phyloP scores from a whole-genome alignment of 2,113 vertebrate genomes.

The Mohoua ochrocephala region DNA sequence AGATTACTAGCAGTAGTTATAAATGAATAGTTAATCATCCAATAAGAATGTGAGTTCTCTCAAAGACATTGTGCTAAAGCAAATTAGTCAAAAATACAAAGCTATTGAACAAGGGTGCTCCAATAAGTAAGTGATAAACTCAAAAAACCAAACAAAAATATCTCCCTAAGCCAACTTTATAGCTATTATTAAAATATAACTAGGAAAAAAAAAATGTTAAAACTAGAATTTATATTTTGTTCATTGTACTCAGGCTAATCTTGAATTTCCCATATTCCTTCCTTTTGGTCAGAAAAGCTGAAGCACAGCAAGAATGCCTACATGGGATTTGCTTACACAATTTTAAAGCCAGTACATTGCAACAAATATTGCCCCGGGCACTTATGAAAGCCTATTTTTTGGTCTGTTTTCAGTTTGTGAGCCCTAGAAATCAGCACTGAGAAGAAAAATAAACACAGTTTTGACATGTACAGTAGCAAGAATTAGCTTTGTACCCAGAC shows the following conservation, averaged over 20 bases:
- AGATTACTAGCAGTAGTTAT: slow-evolving; percentile 45
- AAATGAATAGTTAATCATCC: slow-evolving; percentile 44
- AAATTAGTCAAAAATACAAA: background rate
- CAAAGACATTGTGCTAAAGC: background rate
- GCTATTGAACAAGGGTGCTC: background rate
- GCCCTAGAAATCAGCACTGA: background rate
- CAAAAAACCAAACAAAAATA: background rate
- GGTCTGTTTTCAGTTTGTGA: background rate
- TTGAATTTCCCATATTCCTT: background rate
- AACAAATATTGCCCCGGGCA: background rate
- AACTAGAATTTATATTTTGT: background rate
- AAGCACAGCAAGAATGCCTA: background rate
- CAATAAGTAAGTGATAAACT: background rate
- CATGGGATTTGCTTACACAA: background rate
- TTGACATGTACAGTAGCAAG: background rate
- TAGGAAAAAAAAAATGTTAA: background rate
- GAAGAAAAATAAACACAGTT: slow-evolving; percentile 19
- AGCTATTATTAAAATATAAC: background rate
- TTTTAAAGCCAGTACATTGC: background rate
- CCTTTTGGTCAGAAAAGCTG: background rate
- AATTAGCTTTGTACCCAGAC: background rate
- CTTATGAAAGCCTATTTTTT: background rate
- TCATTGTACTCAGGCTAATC: background rate
- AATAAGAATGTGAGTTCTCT: slow-evolving; percentile 14
- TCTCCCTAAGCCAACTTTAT: background rate